Evolutionary conservation across 2,888 invertebrate genomes (phyloP).

Genomic region (Synanthedon andrenaeformis): DNA sequence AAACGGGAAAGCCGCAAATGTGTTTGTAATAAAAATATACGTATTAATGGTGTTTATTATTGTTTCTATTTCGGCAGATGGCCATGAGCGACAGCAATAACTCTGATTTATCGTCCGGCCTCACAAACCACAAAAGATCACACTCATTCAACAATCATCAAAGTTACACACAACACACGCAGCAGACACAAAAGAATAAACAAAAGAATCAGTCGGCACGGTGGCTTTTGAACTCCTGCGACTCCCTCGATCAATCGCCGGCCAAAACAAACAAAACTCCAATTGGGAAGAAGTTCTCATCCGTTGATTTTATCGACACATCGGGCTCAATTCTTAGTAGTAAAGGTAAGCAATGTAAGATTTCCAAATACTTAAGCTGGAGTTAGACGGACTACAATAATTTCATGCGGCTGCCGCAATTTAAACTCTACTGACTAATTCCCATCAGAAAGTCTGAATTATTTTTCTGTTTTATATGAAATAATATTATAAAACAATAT

Average conservation of each 20-base stretch:
- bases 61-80: conserved; percentile 62
- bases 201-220: conserved; percentile 71
- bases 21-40: conserved; percentile 1
- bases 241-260: conserved; percentile 61
- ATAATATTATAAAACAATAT: too few species aligned
- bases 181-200: conserved; percentile 71
- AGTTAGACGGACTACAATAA: too few species aligned
- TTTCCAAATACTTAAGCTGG: too few species aligned
- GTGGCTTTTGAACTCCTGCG: conserved; percentile 64
- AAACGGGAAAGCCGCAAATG: conserved; percentile 1
- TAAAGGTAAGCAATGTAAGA: conserved; percentile 49
- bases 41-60: conserved; percentile 2
- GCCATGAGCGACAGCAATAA: conserved; percentile 72
- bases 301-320: conserved; percentile 66
- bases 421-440: too few species aligned
- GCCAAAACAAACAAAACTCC: conserved; percentile 57
- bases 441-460: neutral
- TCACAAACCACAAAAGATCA: conserved; percentile 76
- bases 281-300: conserved; percentile 71
- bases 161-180: conserved; percentile 74
- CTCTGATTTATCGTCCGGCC: conserved; percentile 58
- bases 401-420: too few species aligned
- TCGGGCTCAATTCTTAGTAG: conserved; percentile 67
- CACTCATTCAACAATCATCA: conserved; percentile 78
- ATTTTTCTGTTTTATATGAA: neutral